These are phyloP conservation scores for Eidolon helvum DNA, from an alignment of 2,113 vertebrate genomes.

Conservation along the genomic window DNA sequence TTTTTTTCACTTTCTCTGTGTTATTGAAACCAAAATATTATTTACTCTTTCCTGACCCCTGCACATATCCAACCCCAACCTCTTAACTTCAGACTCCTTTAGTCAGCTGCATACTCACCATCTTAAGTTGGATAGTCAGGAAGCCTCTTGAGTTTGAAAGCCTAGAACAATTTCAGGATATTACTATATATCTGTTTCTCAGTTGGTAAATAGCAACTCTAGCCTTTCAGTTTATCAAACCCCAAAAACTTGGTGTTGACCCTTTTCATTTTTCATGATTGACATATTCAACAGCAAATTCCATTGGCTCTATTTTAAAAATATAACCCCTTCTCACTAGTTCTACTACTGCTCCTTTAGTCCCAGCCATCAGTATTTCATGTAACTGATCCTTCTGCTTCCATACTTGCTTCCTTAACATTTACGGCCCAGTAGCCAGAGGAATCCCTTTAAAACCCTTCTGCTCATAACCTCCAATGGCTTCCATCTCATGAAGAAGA, in stretches of 20 bases:
- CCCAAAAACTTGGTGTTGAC: not conserved
- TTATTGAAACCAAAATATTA: not conserved
- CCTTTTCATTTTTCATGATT: not conserved
- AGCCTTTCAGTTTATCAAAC: not conserved
- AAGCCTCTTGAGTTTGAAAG: not conserved
- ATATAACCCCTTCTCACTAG: not conserved
- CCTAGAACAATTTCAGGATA: not conserved
- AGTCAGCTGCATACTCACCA: not conserved
- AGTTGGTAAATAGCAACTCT: not conserved
- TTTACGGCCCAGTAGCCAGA: not conserved
- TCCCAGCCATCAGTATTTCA: not conserved
- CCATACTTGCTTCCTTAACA: not conserved
- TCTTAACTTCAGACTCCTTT: not conserved
- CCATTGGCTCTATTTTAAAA: not conserved
- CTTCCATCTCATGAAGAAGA: not conserved
- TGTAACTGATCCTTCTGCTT: not conserved
- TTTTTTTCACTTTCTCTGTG: conserved; percentile 8
- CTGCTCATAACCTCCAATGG: not conserved
- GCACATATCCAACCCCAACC: not conserved
- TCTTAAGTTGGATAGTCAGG: not conserved
- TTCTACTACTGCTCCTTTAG: not conserved
- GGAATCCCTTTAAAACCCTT: not conserved
- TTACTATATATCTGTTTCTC: not conserved
- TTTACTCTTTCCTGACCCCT: not conserved
- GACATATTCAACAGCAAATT: not conserved